These are phyloP conservation scores for Melopsittacus undulatus DNA, from an alignment of 2,797 vertebrate genomes.

Conservation along the genomic window DNA sequence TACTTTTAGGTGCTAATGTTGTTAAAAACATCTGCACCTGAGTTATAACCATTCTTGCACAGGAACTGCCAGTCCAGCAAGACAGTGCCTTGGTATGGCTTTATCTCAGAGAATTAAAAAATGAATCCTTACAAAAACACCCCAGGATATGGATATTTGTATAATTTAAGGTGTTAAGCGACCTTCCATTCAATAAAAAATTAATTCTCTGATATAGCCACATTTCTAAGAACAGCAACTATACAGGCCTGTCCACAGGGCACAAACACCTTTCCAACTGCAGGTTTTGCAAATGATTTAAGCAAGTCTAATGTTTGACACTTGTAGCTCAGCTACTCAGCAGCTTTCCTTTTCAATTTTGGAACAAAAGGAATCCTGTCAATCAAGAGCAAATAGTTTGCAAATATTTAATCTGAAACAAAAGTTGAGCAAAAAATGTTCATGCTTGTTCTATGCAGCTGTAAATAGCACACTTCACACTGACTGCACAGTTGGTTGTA, in stretches of 20 bases:
- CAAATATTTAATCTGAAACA: neutral
- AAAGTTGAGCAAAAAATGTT: neutral
- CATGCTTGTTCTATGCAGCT: neutral
- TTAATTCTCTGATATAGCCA: neutral
- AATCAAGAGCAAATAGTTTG: neutral
- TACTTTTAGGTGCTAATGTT: neutral
- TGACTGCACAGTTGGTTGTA: neutral
- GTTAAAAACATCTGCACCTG: neutral
- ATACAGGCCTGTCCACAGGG: neutral
- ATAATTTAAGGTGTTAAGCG: neutral
- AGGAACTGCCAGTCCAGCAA: neutral
- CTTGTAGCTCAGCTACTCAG: neutral
- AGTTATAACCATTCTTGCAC: neutral
- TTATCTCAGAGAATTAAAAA: neutral
- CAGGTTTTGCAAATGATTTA: neutral
- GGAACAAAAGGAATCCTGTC: neutral
- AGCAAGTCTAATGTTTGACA: neutral
- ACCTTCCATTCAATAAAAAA: neutral
- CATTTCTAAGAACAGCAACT: neutral
- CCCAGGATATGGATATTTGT: neutral
- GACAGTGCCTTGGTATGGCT: neutral
- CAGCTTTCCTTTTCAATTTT: neutral
- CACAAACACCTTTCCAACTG: neutral
- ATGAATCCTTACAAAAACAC: neutral
- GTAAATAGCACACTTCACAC: neutral